Conservation (phyloP, 2,113 vertebrate genomes). For the Polyodon spathula region DNA sequence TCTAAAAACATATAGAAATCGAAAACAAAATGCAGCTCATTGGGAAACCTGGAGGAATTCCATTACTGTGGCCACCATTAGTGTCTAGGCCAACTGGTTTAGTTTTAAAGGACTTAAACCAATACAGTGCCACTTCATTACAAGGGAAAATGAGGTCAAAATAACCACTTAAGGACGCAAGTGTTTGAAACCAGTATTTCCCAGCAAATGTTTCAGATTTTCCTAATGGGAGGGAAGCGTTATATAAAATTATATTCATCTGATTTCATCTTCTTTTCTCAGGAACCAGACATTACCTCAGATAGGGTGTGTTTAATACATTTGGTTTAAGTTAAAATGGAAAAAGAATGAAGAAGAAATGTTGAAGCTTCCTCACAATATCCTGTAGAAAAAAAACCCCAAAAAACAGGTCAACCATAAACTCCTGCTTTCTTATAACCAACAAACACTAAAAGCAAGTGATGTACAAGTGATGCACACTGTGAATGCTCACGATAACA, state of each 20-base stretch:
- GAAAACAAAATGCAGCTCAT: too few species aligned
- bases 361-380: too few species aligned
- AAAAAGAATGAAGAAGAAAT: neutral
- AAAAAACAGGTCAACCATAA: too few species aligned
- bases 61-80: conserved; percentile 19
- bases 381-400: too few species aligned
- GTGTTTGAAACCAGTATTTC: too few species aligned
- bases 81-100: conserved; percentile 33
- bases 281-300: conserved; percentile 53
- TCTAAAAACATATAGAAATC: too few species aligned
- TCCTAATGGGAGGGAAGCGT: conserved; percentile 8
- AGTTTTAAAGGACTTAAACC: neutral
- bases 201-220: neutral
- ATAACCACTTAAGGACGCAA: conserved; percentile 9
- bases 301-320: conserved; percentile 12
- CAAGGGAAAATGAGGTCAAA: conserved; percentile 9
- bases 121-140: conserved; percentile 5
- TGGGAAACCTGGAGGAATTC: too few species aligned
- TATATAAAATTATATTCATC: neutral
- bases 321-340: neutral
- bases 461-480: too few species aligned
- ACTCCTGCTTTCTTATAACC: too few species aligned
- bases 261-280: conserved; percentile 24
- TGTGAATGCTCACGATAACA: too few species aligned
- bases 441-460: too few species aligned